Conservation (phyloP, 2,888 invertebrate genomes). For the Pogonocherus hispidulus region DNA sequence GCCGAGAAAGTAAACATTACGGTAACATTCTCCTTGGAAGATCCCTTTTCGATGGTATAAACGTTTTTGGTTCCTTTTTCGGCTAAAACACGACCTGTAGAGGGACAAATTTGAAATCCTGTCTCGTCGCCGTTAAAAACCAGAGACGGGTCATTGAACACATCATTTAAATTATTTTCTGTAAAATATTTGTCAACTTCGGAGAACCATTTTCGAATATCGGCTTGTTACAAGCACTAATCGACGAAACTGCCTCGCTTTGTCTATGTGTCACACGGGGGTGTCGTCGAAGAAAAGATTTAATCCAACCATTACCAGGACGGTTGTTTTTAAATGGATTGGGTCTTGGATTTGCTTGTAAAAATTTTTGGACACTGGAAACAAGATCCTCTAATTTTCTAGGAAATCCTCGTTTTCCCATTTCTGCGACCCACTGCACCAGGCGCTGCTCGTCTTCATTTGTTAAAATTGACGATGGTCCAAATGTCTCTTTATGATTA, state of each 20-base stretch:
- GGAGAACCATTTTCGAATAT: conserved; percentile 53
- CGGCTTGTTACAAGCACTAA: conserved; percentile 38
- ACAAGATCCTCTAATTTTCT: conserved; percentile 27
- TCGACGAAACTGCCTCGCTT: neutral
- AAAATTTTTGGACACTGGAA: conserved; percentile 32
- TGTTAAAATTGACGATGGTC: neutral
- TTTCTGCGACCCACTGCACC: conserved; percentile 23
- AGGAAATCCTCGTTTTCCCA: conserved; percentile 48
- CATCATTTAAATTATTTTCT: conserved; percentile 45
- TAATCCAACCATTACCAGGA: conserved; percentile 6
- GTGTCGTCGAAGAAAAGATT: neutral
- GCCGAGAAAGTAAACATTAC: conserved; percentile 56
- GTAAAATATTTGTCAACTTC: conserved; percentile 47
- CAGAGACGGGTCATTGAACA: conserved; percentile 45
- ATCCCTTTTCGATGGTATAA: conserved; percentile 48
- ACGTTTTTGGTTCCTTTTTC: conserved; percentile 52
- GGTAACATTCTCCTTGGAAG: conserved; percentile 52
- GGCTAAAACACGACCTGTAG: conserved; percentile 48
- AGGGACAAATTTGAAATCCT: conserved; percentile 53
- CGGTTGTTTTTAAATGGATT: conserved; percentile 29
- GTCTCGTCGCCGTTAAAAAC: conserved; percentile 57
- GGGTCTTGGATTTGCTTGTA: conserved; percentile 12
- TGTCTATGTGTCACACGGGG: neutral
- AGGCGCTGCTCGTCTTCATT: neutral
- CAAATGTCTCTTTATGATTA: conserved; percentile 1